Evolutionary conservation across 2,797 vertebrate genomes (phyloP), one percentile per base, ranked within the genome.

Genomic region (Acanthurus leucopareius): DNA sequence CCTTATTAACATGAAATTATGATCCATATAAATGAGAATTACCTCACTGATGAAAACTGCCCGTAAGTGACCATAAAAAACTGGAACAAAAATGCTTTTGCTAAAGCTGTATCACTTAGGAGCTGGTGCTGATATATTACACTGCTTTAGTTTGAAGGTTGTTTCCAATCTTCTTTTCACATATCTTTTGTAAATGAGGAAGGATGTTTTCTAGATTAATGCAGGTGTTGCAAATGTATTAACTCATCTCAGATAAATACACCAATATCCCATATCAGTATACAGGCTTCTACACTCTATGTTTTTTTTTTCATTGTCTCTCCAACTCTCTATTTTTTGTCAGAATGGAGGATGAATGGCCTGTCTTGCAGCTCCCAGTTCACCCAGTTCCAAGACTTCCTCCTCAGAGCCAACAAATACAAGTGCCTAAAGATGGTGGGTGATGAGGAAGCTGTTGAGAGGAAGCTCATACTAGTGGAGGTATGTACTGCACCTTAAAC

Each of bases 341-440:
- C 88, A 97, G 97, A 95, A 61, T 96, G 96, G 76, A 84, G 86
- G 83, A 95, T 93, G 73, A 95, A 92, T 42, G 48, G 77, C 8
- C 94, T 94, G 72, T 88, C 92, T 0, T 95, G 85, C 90, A 96
- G 95, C 86, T 96, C 97, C 69, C 98, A 99, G 91, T 76, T 94
- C 38, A 60, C 82, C 77, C 82, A 96, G 80, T 99, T 99, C 91
- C 95, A 97, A 87, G 97, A 99, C 74, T 99, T 99, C 92, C 91
- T 99, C 0, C 93, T 99, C 79, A 94, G 97, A 91, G 97, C 97
- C 76, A 98, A 97, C 92, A 99, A 98, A 65, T 99, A 99, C 89
- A 96, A 90, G 88, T 95, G 95, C 80, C 93, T 99, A 72, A 96
- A 96, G 88, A 98, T 99, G 97, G 75, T 94, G 35, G 97, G 97